Conservation (phyloP, 2,888 invertebrate genomes). For the Mythimna ferrago region DNA sequence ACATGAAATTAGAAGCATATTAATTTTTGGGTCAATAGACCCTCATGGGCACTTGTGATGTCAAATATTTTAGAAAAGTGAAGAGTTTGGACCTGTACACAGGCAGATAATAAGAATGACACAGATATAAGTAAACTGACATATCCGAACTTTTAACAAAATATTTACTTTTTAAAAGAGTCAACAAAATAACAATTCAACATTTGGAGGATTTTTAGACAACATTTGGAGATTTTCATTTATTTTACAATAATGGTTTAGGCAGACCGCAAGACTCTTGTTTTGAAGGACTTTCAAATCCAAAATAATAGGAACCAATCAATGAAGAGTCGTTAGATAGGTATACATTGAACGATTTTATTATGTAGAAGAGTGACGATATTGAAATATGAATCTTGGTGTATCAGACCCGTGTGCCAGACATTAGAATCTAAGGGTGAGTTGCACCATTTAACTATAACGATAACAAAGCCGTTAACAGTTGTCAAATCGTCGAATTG, state of each 20-base stretch:
- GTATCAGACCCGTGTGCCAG: not conserved
- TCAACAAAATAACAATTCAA: not conserved
- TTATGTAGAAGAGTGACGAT: not conserved
- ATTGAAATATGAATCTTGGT: not conserved
- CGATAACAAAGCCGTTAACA: no score
- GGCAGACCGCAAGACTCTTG: not conserved
- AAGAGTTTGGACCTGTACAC: not conserved
- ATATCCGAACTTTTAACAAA: no score
- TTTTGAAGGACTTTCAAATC: not conserved
- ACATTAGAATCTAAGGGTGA: not conserved
- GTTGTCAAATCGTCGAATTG: no score
- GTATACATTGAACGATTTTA: not conserved
- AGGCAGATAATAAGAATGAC: not conserved
- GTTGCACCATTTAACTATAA: no score
- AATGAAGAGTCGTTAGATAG: no score
- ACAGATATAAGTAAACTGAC: no score
- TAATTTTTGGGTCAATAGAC: no score
- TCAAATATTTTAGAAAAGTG: no score
- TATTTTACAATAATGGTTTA: not conserved
- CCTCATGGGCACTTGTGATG: no score
- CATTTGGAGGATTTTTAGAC: not conserved
- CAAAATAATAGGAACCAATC: not conserved
- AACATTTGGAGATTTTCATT: no score
- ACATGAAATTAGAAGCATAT: no score
- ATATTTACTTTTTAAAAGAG: no score